Evolutionary conservation across 1,140 invertebrate genomes (phyloP).

Genomic region (Ostrea edulis): DNA sequence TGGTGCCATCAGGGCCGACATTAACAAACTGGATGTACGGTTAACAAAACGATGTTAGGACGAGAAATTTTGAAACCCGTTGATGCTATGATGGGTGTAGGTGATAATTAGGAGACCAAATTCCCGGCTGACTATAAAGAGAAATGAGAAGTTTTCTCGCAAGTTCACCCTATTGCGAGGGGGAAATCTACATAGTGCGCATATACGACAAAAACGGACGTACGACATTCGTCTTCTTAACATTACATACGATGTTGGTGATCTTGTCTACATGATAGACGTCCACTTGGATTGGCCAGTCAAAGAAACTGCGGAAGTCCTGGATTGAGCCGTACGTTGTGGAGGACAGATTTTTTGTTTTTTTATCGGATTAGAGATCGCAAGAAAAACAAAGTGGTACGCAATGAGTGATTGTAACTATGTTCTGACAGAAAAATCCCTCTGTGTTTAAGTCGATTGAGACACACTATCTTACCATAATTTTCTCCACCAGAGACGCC

Average conservation of each 20-base stretch:
- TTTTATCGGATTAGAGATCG: background rate
- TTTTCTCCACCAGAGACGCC: no score
- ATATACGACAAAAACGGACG: constrained; percentile 42
- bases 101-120: background rate
- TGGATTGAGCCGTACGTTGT: background rate
- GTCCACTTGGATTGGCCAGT: background rate
- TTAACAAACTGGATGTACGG: no score
- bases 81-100: constrained; percentile 38
- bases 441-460: background rate
- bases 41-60: no score
- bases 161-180: constrained; percentile 14
- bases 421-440: background rate
- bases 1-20: constrained; percentile 39
- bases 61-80: constrained; percentile 41
- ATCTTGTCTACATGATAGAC: background rate
- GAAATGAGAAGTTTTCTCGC: background rate
- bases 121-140: background rate
- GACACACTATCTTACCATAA: background rate
- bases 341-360: background rate
- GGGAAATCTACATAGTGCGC: constrained; percentile 3
- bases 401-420: background rate
- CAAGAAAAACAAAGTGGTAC: background rate
- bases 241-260: constrained; percentile 37
- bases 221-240: constrained; percentile 23
- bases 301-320: background rate